Evolutionary conservation across 92 coral and sea anemone genomes (phyloP), one percentile per base, ranked within the genome.

Genomic region (Parazoanthus atlanticus): DNA sequence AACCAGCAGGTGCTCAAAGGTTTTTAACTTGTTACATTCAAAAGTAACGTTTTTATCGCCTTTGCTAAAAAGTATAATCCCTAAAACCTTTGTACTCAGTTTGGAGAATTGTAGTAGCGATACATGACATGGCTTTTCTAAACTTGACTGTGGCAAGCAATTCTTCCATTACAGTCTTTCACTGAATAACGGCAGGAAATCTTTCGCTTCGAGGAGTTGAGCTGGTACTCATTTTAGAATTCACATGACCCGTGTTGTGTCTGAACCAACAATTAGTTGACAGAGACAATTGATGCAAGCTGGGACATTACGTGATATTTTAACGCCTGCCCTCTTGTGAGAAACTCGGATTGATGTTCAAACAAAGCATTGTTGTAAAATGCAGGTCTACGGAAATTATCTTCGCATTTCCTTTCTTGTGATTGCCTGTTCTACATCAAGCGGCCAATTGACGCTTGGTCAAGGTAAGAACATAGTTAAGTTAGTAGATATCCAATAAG

Each of bases 261-360:
- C 78, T 9, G 87, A 84, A 19, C 87, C 87, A 84, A 40, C 87
- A 43, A 16, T 28, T 82, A 26, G 30, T 64, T 82, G 86, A 82
- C 86, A 82, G 86, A 46, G 61, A 32, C 87, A 84, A 84, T 84
- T 71, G 87, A 84, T 84, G 41, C 66, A 82, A 84, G 58, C 58
- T 19, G 58, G 40, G 64, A 74, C 34, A 84, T 84, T 84, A 84
- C 87, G 87, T 84, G 87, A 84, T 84, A 41, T 84, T 70, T 84
- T 56, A 46, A 70, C 65, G 78, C 87, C 87, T 54, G 15, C 23
- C 40, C 5, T 19, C 40, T 84, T 9, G 66, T 43, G 23, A 30
- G 54, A 36, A 29, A 84, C 77, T 41, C 23, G 69, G 52, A 15
- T 82, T 84, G 78, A 29, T 71, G 30, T 84, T 49, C 64, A 72